Evolutionary conservation across 1,140 invertebrate genomes (phyloP).

Genomic region (Pentalonia nigronervosa): DNA sequence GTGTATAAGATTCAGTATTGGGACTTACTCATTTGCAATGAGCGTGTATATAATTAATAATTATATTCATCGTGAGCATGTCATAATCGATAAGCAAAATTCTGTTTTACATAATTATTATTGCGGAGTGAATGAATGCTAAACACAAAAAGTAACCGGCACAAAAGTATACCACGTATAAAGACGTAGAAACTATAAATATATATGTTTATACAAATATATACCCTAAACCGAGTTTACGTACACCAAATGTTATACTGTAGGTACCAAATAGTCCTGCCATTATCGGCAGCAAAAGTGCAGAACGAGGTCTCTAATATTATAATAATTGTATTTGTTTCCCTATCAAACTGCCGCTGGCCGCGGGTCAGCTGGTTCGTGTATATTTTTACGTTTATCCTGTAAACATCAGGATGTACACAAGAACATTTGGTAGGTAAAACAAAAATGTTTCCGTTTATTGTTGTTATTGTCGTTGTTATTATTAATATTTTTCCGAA

Average conservation of each 20-base stretch:
- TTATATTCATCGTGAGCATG: not conserved
- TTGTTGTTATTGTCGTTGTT: constrained; percentile 24
- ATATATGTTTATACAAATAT: not conserved
- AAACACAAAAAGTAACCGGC: not conserved
- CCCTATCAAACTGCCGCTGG: not conserved
- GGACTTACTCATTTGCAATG: not conserved
- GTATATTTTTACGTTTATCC: not conserved
- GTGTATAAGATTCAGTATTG: not conserved
- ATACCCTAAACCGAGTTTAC: not conserved
- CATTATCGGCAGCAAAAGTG: not conserved
- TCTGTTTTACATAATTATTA: not conserved
- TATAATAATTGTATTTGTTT: not conserved
- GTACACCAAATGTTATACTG: not conserved
- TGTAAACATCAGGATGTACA: not conserved
- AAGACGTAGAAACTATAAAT: not conserved
- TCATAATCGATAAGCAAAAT: not conserved
- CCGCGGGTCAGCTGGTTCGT: not conserved
- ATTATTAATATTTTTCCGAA: constrained; percentile 26
- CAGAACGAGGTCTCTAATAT: not conserved
- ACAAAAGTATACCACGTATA: not conserved
- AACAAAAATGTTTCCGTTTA: not conserved
- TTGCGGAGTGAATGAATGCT: too few relatives aligned
- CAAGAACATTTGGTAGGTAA: not conserved
- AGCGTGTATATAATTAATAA: not conserved
- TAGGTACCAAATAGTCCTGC: not conserved